A percentile compares a stretch with the other conserved stretches of the same genome.
Evolutionary conservation across 2,797 vertebrate species (phyloP).

Genomic region (Melanotaenia boesemani): DNA sequence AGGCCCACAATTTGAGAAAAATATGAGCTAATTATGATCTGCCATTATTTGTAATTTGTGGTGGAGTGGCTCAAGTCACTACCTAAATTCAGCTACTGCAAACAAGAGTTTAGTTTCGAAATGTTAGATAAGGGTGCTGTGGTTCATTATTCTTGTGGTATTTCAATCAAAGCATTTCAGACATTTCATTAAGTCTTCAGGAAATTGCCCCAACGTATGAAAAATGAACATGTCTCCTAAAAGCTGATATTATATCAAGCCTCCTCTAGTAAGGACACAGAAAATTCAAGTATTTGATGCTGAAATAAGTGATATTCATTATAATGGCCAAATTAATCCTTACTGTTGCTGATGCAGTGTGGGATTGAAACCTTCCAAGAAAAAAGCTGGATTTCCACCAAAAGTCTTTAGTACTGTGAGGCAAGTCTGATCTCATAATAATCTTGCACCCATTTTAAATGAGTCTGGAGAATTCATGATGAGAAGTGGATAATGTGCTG

Average conservation of each 20-base stretch:
- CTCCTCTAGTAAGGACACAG: background rate
- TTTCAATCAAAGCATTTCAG: background rate
- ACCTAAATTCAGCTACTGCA: background rate
- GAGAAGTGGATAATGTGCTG: constrained; percentile 30
- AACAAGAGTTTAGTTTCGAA: background rate
- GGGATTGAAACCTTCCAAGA: background rate
- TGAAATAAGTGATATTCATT: constrained; percentile 1
- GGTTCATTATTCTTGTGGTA: background rate
- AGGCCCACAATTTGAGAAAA: background rate
- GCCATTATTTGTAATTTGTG: too few relatives aligned
- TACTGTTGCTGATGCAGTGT: constrained; percentile 5
- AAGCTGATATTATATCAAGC: constrained; percentile 5
- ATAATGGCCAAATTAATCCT: background rate
- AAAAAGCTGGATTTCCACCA: constrained; percentile 7
- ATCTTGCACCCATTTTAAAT: constrained; percentile 11
- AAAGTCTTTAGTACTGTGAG: constrained; percentile 20
- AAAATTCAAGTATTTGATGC: background rate
- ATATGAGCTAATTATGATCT: background rate
- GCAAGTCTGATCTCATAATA: constrained; percentile 1
- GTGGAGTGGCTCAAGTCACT: background rate
- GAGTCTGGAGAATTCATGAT: constrained; percentile 19
- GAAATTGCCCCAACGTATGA: background rate
- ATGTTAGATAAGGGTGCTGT: background rate
- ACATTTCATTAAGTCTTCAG: background rate
- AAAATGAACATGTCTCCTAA: background rate